Percentiles rank a stretch among this genome's conserved stretches.
These are phyloP conservation scores for Atlantisia rogersi DNA, from an alignment of 2,113 vertebrate species.

Conservation along the genomic window DNA sequence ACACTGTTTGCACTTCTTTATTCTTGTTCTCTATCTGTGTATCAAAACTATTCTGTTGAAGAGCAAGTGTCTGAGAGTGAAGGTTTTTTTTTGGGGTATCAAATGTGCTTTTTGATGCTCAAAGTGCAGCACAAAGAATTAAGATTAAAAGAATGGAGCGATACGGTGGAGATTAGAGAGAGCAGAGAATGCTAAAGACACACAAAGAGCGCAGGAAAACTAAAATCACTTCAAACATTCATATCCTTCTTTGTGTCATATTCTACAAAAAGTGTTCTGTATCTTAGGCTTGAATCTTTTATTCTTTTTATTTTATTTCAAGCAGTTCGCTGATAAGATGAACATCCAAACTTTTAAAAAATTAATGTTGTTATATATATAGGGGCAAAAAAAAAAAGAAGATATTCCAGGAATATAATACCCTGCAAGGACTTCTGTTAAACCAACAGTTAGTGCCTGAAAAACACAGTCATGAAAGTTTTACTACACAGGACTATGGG, in stretches of 20 bases:
- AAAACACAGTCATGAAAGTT: background rate
- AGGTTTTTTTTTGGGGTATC: conserved; percentile 29
- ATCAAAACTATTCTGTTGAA: conserved; percentile 55
- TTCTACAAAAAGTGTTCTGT: conserved; percentile 9
- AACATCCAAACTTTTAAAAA: conserved; percentile 26
- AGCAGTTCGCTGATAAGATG: conserved; percentile 28
- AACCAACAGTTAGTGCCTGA: background rate
- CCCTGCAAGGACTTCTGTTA: background rate
- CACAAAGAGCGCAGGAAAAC: conserved; percentile 29
- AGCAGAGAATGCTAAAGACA: conserved; percentile 29
- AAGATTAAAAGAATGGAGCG: conserved; percentile 63
- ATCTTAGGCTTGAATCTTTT: conserved; percentile 33
- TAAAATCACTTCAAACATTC: conserved; percentile 59
- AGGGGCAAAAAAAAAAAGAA: background rate
- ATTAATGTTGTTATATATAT: conserved; percentile 6
- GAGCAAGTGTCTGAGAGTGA: conserved; percentile 20
- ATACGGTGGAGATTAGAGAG: conserved; percentile 67
- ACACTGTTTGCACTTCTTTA: conserved; percentile 51
- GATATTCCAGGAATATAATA: background rate
- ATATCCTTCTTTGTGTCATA: conserved; percentile 29
- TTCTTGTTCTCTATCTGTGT: conserved; percentile 27
- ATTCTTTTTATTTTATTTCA: conserved; percentile 52
- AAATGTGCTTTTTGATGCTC: conserved; percentile 43
- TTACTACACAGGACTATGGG: background rate
- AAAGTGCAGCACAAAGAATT: conserved; percentile 68